Conservation (phyloP, 2,888 invertebrate species). For the Atethmia centrago region DNA sequence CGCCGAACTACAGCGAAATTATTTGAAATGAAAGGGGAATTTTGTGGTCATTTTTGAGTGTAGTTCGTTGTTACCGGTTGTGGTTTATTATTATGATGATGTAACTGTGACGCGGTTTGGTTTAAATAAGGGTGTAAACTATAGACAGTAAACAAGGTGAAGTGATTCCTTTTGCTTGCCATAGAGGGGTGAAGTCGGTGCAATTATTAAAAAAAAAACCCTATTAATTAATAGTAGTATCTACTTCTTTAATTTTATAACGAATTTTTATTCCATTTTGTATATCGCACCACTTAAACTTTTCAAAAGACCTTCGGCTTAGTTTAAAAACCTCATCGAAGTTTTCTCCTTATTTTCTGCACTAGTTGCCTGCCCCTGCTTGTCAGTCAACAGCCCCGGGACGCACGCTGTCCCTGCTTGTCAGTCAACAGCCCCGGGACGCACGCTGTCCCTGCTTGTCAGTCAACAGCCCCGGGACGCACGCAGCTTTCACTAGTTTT, state of each 20-base stretch:
- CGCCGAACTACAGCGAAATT: slow-evolving; percentile 30
- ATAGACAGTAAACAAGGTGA: too few species aligned
- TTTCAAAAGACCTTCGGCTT: neutral
- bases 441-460: too few species aligned
- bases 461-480: too few species aligned
- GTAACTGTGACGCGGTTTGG: slow-evolving; percentile 3
- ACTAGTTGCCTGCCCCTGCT: neutral
- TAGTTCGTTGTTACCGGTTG: slow-evolving; percentile 24
- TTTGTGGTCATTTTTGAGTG: slow-evolving; percentile 27
- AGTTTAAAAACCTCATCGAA: slow-evolving; percentile 7
- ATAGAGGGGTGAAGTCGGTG: neutral
- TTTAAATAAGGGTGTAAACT: neutral
- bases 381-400: neutral
- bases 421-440: too few species aligned
- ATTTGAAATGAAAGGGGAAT: slow-evolving; percentile 33
- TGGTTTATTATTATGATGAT: slow-evolving; percentile 26
- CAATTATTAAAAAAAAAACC: too few species aligned
- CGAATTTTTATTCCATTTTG: too few species aligned
- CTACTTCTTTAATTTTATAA: too few species aligned
- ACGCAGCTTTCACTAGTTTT: neutral
- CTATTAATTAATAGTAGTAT: too few species aligned
- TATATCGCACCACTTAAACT: neutral
- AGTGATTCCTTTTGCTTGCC: neutral
- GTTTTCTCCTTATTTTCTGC: neutral
- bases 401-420: too few species aligned